phyloP scores from a whole-genome alignment of 1,140 invertebrate species.

The Diachasmimorpha longicaudata region DNA sequence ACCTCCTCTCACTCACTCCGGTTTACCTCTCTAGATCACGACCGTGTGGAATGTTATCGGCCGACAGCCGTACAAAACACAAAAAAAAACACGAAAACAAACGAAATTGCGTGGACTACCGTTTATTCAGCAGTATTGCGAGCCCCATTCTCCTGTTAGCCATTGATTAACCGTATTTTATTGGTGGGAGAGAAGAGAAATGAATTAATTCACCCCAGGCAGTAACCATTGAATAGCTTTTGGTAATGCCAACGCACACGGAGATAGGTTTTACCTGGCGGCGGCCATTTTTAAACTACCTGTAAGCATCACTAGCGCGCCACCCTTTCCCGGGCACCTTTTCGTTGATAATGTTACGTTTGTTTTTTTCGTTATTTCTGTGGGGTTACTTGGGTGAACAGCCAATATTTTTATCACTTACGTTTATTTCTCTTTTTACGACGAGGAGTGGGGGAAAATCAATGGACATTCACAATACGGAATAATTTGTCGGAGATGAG shows the following conservation, averaged over 20 bases:
- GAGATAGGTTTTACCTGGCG: conserved; percentile 44
- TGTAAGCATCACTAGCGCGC: conserved; percentile 40
- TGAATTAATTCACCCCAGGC: conserved; percentile 19
- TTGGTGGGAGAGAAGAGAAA: not conserved
- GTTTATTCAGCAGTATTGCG: not conserved
- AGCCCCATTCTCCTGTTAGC: not conserved
- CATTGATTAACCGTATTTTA: not conserved
- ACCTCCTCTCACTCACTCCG: not conserved
- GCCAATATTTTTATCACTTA: too few relatives aligned
- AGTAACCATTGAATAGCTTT: not conserved
- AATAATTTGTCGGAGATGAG: too few relatives aligned
- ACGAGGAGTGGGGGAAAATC: too few relatives aligned
- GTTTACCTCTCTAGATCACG: conserved; percentile 8
- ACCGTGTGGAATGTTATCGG: conserved; percentile 23
- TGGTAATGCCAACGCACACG: conserved; percentile 41
- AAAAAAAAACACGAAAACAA: not conserved
- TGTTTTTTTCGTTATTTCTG: too few relatives aligned
- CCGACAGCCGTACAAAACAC: not conserved
- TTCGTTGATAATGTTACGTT: not conserved
- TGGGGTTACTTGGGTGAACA: too few relatives aligned
- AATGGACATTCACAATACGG: too few relatives aligned
- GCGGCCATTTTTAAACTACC: conserved; percentile 62
- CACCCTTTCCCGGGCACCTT: conserved; percentile 34
- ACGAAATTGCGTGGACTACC: not conserved
- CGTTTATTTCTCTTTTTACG: too few relatives aligned